These are phyloP conservation scores for Phocides pigmalion DNA, from an alignment of 1,140 invertebrate species.

Conservation along the genomic window DNA sequence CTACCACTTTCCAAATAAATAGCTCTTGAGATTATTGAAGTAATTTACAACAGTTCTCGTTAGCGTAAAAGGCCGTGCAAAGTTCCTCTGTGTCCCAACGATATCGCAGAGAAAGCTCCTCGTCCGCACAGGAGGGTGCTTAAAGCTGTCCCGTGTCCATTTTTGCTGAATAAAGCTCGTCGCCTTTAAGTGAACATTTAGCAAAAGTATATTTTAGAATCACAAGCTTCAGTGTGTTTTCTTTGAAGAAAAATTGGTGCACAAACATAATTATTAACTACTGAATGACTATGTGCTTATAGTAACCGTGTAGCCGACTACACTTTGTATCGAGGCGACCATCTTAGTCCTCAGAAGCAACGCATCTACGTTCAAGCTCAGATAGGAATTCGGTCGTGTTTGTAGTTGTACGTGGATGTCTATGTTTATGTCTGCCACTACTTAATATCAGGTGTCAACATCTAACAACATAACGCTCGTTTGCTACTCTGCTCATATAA, in stretches of 20 bases:
- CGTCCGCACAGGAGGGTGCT: not conserved
- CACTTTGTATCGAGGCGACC: too few species aligned
- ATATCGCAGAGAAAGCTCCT: conserved; percentile 1
- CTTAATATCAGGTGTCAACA: too few species aligned
- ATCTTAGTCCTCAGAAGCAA: too few species aligned
- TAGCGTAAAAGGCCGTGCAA: not conserved
- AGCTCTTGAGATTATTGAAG: not conserved
- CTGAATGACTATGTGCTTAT: too few species aligned
- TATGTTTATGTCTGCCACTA: too few species aligned
- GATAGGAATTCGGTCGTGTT: too few species aligned
- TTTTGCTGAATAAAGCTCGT: not conserved
- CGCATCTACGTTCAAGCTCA: too few species aligned
- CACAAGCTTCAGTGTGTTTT: not conserved
- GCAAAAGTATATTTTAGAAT: not conserved
- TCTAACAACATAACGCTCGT: too few species aligned
- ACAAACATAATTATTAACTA: too few species aligned
- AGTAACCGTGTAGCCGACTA: too few species aligned
- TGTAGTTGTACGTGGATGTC: too few species aligned
- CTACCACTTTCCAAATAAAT: not conserved
- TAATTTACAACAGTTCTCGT: conserved; percentile 1
- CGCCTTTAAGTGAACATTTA: not conserved
- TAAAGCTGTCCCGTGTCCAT: conserved; percentile 24
- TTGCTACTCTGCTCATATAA: too few species aligned
- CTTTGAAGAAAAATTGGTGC: not conserved
- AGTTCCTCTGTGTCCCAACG: not conserved